These are phyloP conservation scores for Nomada fucata DNA, from an alignment of 2,888 invertebrate genomes.

Conservation along the genomic window DNA sequence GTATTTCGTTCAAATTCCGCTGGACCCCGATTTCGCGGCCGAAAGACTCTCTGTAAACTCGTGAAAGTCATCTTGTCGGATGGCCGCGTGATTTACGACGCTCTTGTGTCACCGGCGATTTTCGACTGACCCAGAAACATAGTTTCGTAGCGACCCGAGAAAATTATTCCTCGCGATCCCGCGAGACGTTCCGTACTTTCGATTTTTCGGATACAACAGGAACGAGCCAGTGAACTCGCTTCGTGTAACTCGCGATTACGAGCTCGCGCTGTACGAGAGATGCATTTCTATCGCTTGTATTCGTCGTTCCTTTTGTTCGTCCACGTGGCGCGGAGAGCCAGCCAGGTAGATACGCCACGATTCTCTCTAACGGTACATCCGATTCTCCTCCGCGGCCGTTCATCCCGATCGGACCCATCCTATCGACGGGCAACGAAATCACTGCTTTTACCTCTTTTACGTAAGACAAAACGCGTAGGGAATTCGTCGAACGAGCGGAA, in stretches of 20 bases:
- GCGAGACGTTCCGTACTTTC: slow-evolving; percentile 9
- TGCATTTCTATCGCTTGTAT: slow-evolving; percentile 20
- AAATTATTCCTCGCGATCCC: too few relatives aligned
- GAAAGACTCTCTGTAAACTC: slow-evolving; percentile 6
- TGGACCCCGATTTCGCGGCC: not conserved
- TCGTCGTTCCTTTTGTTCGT: not conserved
- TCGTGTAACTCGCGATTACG: slow-evolving; percentile 27
- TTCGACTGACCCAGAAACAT: slow-evolving; percentile 50
- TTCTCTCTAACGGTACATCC: slow-evolving; percentile 52
- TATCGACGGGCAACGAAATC: not conserved
- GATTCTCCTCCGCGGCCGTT: slow-evolving; percentile 8
- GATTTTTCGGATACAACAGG: slow-evolving; percentile 19
- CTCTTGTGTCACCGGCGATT: slow-evolving; percentile 10
- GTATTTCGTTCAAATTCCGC: not conserved
- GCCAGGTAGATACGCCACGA: slow-evolving; percentile 20
- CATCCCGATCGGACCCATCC: not conserved
- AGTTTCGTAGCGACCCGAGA: slow-evolving; percentile 19
- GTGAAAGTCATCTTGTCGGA: slow-evolving; percentile 25
- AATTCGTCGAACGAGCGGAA: slow-evolving; percentile 26
- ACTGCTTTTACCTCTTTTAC: slow-evolving; percentile 44
- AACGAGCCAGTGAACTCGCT: not conserved
- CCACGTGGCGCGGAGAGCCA: slow-evolving; percentile 14
- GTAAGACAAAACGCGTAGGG: slow-evolving; percentile 38
- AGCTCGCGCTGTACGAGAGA: slow-evolving; percentile 9
- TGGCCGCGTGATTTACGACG: slow-evolving; percentile 17